Conservation (phyloP, 2,888 invertebrate genomes). For the Caenorhabditis panamensis region DNA sequence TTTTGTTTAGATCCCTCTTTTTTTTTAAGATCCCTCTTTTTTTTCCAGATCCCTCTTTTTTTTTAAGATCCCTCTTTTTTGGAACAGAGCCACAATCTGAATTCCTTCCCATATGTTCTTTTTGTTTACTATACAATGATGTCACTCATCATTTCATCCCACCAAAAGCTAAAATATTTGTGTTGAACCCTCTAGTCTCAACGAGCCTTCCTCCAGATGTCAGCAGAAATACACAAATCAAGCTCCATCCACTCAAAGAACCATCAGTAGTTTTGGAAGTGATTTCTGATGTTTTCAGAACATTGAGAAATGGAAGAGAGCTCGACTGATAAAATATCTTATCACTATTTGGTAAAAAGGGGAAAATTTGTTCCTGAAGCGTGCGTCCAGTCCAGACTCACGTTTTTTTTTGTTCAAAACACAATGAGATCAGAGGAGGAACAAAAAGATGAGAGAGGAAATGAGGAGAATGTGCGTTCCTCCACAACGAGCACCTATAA, state of each 20-base stretch:
- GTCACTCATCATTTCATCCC: slow-evolving; percentile 13
- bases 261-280: not conserved
- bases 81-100: too few species aligned
- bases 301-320: not conserved
- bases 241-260: slow-evolving; percentile 19
- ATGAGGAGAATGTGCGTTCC: slow-evolving; percentile 6
- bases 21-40: too few species aligned
- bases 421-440: not conserved
- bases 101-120: slow-evolving; percentile 1
- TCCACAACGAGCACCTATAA: slow-evolving; percentile 31
- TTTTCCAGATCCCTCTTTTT: too few species aligned
- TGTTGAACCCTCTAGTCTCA: slow-evolving; percentile 16
- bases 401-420: slow-evolving; percentile 18
- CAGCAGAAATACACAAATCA: slow-evolving; percentile 21
- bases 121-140: slow-evolving; percentile 46
- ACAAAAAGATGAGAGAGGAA: slow-evolving; percentile 14
- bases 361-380: not conserved
- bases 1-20: too few species aligned
- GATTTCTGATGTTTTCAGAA: not conserved
- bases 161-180: slow-evolving; percentile 44
- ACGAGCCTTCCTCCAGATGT: slow-evolving; percentile 33
- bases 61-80: too few species aligned
- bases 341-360: not conserved
- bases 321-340: slow-evolving; percentile 6
- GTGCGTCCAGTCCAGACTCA: not conserved